phyloP scores from a whole-genome alignment of 2,888 invertebrate genomes.

The Luperina nickerlii region DNA sequence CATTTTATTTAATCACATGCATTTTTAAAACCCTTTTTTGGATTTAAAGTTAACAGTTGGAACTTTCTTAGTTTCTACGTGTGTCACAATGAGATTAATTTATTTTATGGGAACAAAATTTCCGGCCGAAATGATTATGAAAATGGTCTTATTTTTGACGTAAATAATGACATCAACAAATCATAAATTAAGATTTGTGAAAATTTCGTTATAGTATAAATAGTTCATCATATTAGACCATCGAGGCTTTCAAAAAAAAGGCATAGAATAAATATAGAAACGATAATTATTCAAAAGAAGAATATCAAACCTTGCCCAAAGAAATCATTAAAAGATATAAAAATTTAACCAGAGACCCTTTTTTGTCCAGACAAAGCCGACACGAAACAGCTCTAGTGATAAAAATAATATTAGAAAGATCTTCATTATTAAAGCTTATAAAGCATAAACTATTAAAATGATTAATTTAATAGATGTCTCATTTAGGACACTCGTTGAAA shows the following conservation, averaged over 20 bases:
- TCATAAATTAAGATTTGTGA: neutral
- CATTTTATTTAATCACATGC: conserved; percentile 61
- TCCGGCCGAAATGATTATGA: neutral
- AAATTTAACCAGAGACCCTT: conserved; percentile 10
- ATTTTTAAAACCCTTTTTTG: conserved; percentile 56
- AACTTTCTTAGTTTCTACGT: conserved; percentile 42
- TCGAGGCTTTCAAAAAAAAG: neutral
- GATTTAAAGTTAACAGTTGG: conserved; percentile 39
- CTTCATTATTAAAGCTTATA: conserved; percentile 13
- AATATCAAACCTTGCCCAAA: conserved; percentile 23
- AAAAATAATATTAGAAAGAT: conserved; percentile 29
- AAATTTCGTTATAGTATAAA: neutral
- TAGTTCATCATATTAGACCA: neutral
- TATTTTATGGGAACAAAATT: conserved; percentile 11
- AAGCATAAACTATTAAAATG: conserved; percentile 28
- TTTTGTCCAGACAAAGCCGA: conserved; percentile 15
- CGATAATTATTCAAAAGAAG: conserved; percentile 29
- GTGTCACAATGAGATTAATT: conserved; percentile 48
- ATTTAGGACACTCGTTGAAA: conserved; percentile 46
- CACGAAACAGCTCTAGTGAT: conserved; percentile 4
- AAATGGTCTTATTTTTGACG: neutral
- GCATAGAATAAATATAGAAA: neutral
- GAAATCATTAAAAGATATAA: conserved; percentile 37
- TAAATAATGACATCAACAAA: neutral
- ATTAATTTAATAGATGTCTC: conserved; percentile 51